Evolutionary conservation across 2,888 invertebrate species (phyloP).

Genomic region (Rhimphoctona megacephalus): DNA sequence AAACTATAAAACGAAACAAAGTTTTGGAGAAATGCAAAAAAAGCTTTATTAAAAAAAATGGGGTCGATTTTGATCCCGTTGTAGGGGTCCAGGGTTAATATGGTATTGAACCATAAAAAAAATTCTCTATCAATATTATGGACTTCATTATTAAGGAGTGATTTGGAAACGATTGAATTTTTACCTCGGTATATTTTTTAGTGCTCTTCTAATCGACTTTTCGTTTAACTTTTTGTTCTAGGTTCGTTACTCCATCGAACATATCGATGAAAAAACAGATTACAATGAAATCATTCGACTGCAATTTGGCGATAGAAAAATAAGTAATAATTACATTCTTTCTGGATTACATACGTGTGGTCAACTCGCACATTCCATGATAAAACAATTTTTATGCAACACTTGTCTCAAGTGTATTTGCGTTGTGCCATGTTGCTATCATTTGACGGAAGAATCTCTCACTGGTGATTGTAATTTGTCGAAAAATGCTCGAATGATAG

Average conservation of each 20-base stretch:
- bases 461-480: conserved; percentile 74
- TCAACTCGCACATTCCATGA: conserved; percentile 90
- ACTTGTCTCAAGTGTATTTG: conserved; percentile 88
- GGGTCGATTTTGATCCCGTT: no score
- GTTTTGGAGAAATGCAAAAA: no score
- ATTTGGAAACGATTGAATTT: background rate
- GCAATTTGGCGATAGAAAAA: conserved; percentile 73
- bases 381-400: conserved; percentile 89
- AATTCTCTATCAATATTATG: background rate
- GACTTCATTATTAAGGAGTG: no score
- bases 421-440: conserved; percentile 96
- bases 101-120: background rate
- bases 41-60: no score
- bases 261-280: conserved; percentile 79
- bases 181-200: background rate
- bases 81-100: no score
- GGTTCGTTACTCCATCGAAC: conserved; percentile 77
- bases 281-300: conserved; percentile 75
- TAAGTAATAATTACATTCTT: conserved; percentile 79
- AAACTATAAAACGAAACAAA: no score
- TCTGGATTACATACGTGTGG: conserved; percentile 96
- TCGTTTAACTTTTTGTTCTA: conserved; percentile 71
- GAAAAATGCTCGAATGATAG: conserved; percentile 93
- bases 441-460: conserved; percentile 88
- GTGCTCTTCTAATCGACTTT: background rate